phyloP scores from a whole-genome alignment of 2,797 vertebrate species.

The Enteromius argenteus region DNA sequence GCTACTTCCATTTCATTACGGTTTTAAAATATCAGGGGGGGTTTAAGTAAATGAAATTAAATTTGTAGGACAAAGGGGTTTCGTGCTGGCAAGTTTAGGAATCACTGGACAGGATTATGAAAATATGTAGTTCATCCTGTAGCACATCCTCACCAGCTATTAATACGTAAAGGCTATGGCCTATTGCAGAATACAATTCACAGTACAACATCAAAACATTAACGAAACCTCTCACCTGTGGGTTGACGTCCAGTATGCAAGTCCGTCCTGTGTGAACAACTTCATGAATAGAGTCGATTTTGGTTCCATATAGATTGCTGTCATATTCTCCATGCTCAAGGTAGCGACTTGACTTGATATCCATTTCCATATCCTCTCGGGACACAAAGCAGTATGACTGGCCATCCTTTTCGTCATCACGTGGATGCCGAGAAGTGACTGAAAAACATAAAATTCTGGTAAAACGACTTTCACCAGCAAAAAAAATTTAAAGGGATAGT shows the following conservation, averaged over 20 bases:
- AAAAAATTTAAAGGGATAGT: neutral
- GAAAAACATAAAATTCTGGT: neutral
- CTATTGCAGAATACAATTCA: neutral
- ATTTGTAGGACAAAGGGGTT: neutral
- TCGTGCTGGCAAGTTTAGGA: neutral
- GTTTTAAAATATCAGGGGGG: no score
- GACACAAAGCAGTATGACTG: slow-evolving; percentile 94
- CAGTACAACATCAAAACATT: neutral
- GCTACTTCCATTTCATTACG: no score
- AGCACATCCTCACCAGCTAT: neutral
- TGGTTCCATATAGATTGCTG: slow-evolving; percentile 97
- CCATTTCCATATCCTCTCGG: slow-evolving; percentile 89
- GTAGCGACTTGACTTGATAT: slow-evolving; percentile 92
- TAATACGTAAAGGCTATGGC: neutral
- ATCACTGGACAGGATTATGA: neutral
- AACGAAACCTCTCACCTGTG: slow-evolving; percentile 82
- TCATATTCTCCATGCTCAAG: slow-evolving; percentile 98
- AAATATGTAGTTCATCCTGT: neutral
- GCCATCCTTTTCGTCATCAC: slow-evolving; percentile 94
- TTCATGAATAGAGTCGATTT: slow-evolving; percentile 96
- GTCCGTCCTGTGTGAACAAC: slow-evolving; percentile 90
- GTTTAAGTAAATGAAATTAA: neutral
- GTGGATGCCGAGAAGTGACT: slow-evolving; percentile 93
- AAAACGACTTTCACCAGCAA: neutral
- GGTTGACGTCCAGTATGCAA: slow-evolving; percentile 97